Conservation (phyloP, 2,888 invertebrate genomes). For the Acanthosoma haemorrhoidale region DNA sequence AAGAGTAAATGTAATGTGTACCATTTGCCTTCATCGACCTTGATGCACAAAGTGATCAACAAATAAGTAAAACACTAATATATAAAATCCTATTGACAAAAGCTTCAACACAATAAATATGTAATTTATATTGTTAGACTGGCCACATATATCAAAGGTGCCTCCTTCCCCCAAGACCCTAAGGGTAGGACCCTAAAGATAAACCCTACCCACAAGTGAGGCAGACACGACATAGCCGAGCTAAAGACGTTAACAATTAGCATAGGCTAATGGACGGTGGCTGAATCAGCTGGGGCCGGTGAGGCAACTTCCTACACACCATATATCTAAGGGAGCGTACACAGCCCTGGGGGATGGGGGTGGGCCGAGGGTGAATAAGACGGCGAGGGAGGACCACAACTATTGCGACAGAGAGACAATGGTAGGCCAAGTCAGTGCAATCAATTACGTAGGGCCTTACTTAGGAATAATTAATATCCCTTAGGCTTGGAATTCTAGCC, state of each 20-base stretch:
- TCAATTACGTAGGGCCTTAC: constrained; percentile 30
- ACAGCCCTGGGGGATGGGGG: not conserved
- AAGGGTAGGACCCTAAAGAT: not conserved
- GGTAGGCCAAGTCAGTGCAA: not conserved
- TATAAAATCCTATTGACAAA: too few relatives aligned
- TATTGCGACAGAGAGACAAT: not conserved
- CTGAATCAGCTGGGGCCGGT: constrained; percentile 4
- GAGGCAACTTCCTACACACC: too few relatives aligned
- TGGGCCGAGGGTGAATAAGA: not conserved
- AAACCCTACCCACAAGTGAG: not conserved
- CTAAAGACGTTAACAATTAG: constrained; percentile 13
- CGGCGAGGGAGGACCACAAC: not conserved
- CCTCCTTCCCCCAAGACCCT: not conserved
- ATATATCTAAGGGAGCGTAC: not conserved
- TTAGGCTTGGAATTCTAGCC: constrained; percentile 18
- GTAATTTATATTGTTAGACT: too few relatives aligned
- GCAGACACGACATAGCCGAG: too few relatives aligned
- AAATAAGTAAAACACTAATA: too few relatives aligned
- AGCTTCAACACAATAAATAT: too few relatives aligned
- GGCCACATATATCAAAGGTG: too few relatives aligned
- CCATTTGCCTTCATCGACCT: too few relatives aligned
- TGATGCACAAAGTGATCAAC: too few relatives aligned
- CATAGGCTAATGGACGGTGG: constrained; percentile 3
- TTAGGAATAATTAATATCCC: constrained; percentile 30
- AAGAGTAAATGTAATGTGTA: too few relatives aligned